Percentiles rank a stretch among this genome's conserved stretches.
Conservation (phyloP, 2,888 invertebrate species). For the Drosophila stalkeri region DNA sequence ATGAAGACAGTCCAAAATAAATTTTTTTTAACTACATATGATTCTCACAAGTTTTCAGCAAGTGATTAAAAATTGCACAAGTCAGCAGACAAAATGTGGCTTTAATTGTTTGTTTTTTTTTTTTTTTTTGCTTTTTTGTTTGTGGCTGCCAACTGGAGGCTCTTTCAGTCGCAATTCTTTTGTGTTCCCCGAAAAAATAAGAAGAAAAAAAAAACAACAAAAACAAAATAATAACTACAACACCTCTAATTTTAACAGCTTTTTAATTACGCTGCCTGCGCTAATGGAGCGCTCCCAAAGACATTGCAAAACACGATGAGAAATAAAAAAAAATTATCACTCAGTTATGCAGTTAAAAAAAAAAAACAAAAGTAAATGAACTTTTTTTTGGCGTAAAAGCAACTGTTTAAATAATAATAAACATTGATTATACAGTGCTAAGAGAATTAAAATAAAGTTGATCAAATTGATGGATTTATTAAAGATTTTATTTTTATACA, state of each 20-base stretch:
- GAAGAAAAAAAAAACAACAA: conserved; percentile 1
- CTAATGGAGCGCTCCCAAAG: conserved; percentile 59
- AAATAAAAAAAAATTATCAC: conserved; percentile 55
- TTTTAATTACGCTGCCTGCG: conserved; percentile 63
- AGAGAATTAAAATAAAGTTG: not conserved
- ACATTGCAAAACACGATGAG: conserved; percentile 51
- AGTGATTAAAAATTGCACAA: conserved; percentile 68
- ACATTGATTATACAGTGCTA: conserved; percentile 46
- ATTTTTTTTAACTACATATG: conserved; percentile 1
- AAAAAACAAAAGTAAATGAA: conserved; percentile 58
- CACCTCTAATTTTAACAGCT: conserved; percentile 53
- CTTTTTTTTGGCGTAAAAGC: conserved; percentile 29
- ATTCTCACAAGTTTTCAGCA: conserved; percentile 48
- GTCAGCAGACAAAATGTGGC: conserved; percentile 37
- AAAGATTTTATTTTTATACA: conserved; percentile 19
- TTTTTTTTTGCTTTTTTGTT: conserved; percentile 7
- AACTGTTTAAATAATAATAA: conserved; percentile 55
- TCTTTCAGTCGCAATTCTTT: conserved; percentile 65
- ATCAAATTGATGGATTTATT: conserved; percentile 39
- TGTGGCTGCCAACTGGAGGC: conserved; percentile 27
- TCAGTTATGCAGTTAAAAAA: conserved; percentile 30
- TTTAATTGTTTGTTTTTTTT: conserved; percentile 41
- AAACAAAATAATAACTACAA: conserved; percentile 15
- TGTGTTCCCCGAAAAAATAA: conserved; percentile 41
- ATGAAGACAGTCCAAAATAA: conserved; percentile 7